These are phyloP conservation scores for Pseudochirops cupreus DNA, from an alignment of 2,797 vertebrate species.

Conservation along the genomic window DNA sequence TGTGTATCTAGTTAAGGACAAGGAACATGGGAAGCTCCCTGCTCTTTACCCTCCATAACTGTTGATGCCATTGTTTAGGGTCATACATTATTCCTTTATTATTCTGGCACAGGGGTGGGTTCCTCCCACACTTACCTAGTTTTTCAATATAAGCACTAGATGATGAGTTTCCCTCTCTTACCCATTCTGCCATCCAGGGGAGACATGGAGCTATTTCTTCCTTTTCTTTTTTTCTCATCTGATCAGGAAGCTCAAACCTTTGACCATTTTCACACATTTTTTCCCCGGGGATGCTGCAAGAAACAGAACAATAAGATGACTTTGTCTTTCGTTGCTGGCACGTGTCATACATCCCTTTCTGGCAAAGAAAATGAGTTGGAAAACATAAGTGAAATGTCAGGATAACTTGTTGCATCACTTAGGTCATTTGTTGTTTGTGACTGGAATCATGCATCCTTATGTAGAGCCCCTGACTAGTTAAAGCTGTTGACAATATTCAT, in stretches of 20 bases:
- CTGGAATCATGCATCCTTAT: not conserved
- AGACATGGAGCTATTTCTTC: not conserved
- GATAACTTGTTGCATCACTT: constrained; percentile 70
- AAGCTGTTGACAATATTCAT: not conserved
- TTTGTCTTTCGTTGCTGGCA: constrained; percentile 74
- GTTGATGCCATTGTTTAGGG: not conserved
- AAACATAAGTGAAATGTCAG: constrained; percentile 77
- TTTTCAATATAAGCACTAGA: constrained; percentile 8
- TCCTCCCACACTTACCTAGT: not conserved
- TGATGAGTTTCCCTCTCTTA: constrained; percentile 12
- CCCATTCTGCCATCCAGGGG: constrained; percentile 23
- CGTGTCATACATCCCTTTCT: constrained; percentile 77
- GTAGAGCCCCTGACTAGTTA: constrained; percentile 11
- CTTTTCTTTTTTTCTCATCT: constrained; percentile 56
- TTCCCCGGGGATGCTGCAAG: constrained; percentile 60
- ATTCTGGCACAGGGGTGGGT: not conserved
- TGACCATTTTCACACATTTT: constrained; percentile 72
- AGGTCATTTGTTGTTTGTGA: constrained; percentile 43
- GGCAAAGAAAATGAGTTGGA: constrained; percentile 66
- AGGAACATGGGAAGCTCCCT: not conserved
- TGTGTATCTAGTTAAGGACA: constrained; percentile 17
- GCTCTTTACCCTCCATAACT: not conserved
- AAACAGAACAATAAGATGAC: constrained; percentile 70
- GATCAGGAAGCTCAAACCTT: constrained; percentile 61
- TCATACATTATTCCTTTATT: not conserved